Base-by-base conservation (phyloP, 2,888 invertebrate genomes). In the Serrognathus titanus region DNA sequence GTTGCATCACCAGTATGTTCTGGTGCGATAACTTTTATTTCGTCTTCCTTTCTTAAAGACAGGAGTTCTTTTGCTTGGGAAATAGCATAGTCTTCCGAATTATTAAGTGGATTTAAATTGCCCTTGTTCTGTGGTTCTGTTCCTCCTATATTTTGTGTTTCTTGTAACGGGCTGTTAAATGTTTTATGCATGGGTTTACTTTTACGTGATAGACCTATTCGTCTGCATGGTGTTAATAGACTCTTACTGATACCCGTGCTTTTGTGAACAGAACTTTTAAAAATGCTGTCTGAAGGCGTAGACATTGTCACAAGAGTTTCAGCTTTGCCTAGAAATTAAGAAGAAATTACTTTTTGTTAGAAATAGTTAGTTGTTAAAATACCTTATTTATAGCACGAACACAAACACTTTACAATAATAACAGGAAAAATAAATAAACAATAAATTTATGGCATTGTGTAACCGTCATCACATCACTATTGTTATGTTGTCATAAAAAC, bases 191-290 rank as follows among this genome's bases (percentile, higher is more conserved):
- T 60, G 39, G 65, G 64, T 58, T 64, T 67, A 50, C 63, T 63
- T 56, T 68, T 71, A 60, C 81, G 77, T 2, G 82, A 82, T 35
- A 83, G 72, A 8, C 83, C 83, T 37, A 83, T 70, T 67, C 82
- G 75, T 68, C 82, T 73, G 63, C 81, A 82, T 13, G 83, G 82
- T 47, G 82, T 83, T 41, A 82, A 69, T 39, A 81, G 71, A 16
- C 78, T 78, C 63, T 80, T 82, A 64, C 79, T 82, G 16, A 83
- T 82, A 12, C 81, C 80, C 12, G 79, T 80, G 1, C 79, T 79
- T 13, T 79, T 81, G 12, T 55, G 50, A 4, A 39, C 38, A 36
- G 46, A 35, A 49, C n/a, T 54, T 48, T 11, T 3, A 10, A 49
- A 13, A 20, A n/a, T 9, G 35, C 31, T 48, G 16, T 41, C 43